Conservation (phyloP, 2,113 vertebrate species). For the Cacatua alba region DNA sequence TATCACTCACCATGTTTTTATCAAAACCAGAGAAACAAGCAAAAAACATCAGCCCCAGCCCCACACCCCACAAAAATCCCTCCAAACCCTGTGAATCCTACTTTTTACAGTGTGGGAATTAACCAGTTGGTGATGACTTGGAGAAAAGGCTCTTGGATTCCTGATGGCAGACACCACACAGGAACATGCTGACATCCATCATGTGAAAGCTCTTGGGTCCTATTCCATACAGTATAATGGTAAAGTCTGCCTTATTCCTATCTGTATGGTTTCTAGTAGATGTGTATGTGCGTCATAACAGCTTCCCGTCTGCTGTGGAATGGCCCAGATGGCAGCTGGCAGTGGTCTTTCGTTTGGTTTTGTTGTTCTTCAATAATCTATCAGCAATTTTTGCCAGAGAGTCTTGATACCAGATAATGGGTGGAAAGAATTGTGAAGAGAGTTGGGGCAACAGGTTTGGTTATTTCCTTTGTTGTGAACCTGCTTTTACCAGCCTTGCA, state of each 20-base stretch:
- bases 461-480: not conserved
- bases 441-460: accelerated
- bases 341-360: not conserved
- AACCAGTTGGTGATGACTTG: not conserved
- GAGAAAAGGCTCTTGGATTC: not conserved
- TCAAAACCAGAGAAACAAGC: not conserved
- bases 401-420: not conserved
- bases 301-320: not conserved
- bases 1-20: not conserved
- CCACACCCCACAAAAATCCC: not conserved
- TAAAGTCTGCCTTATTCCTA: accelerated
- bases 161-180: not conserved
- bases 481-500: not conserved
- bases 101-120: not conserved
- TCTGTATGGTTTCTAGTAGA: not conserved
- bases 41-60: not conserved
- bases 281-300: not conserved
- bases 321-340: not conserved
- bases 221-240: not conserved
- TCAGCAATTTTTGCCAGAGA: not conserved
- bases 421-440: not conserved
- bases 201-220: not conserved
- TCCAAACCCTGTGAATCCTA: not conserved
- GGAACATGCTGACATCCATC: not conserved
- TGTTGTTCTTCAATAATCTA: not conserved